phyloP scores from a whole-genome alignment of 2,113 vertebrate species.

The Mobula birostris region DNA sequence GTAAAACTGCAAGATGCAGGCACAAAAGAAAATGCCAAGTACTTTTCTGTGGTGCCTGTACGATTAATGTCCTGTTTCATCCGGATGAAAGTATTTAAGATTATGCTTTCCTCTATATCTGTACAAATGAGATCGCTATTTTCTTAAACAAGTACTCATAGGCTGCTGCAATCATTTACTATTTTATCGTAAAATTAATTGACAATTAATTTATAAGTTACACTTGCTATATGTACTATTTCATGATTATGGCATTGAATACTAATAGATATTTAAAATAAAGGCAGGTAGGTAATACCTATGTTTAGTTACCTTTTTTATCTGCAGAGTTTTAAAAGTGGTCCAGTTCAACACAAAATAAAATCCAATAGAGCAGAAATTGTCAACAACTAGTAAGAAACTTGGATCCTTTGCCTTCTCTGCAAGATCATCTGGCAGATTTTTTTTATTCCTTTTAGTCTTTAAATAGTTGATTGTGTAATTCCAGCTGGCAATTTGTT shows the following conservation, averaged over 20 bases:
- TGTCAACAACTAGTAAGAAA: neutral
- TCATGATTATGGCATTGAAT: too few relatives aligned
- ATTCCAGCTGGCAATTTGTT: neutral
- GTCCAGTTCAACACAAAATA: neutral
- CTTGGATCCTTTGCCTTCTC: neutral
- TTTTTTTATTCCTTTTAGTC: neutral
- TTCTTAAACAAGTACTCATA: neutral
- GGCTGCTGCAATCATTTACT: neutral
- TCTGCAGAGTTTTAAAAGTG: neutral
- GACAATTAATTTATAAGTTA: neutral
- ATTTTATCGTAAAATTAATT: neutral
- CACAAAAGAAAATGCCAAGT: neutral
- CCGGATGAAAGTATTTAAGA: neutral
- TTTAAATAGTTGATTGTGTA: neutral
- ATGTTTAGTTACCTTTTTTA: neutral
- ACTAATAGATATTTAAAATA: neutral
- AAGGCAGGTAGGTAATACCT: too few relatives aligned
- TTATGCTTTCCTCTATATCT: neutral
- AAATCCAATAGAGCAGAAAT: neutral
- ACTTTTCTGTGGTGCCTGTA: neutral
- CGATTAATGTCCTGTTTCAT: neutral
- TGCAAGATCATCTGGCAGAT: neutral
- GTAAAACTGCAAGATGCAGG: neutral
- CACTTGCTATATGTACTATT: neutral
- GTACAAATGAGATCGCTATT: neutral